These are phyloP conservation scores for Rhamphomyia laevipes DNA, from an alignment of 2,888 invertebrate genomes.

Conservation along the genomic window DNA sequence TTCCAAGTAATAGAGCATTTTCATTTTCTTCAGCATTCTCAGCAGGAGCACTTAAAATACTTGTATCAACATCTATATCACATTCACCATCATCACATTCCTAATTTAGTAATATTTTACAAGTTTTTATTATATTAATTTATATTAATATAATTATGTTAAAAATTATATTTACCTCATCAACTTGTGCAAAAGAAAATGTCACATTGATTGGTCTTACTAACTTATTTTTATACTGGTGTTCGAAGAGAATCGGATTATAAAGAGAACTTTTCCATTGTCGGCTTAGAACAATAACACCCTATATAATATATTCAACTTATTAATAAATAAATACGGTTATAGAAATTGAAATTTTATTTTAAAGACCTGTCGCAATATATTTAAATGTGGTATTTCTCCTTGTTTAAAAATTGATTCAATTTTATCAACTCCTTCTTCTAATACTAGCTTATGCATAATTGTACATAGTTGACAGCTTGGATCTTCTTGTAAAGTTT, in stretches of 20 bases:
- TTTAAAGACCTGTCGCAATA: conserved; percentile 61
- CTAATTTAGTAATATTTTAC: too few species aligned
- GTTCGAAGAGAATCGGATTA: conserved; percentile 79
- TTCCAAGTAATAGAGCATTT: conserved; percentile 38
- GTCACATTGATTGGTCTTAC: conserved; percentile 77
- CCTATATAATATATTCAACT: conserved; percentile 41
- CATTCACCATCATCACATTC: conserved; percentile 37
- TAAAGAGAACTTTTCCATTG: conserved; percentile 96
- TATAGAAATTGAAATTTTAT: background rate
- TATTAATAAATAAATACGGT: background rate
- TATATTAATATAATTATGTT: background rate
- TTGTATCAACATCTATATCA: conserved; percentile 33
- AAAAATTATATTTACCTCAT: conserved; percentile 39
- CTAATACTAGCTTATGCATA: conserved; percentile 69
- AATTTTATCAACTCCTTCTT: conserved; percentile 62
- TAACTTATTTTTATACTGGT: conserved; percentile 71
- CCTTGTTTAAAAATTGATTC: conserved; percentile 73
- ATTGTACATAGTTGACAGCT: conserved; percentile 88
- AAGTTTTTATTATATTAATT: too few species aligned
- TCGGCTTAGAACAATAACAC: conserved; percentile 88
- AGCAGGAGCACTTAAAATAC: conserved; percentile 29
- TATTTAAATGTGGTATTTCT: conserved; percentile 77
- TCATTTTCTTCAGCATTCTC: conserved; percentile 39
- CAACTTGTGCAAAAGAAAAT: conserved; percentile 72
- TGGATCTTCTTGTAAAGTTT: conserved; percentile 88